Evolutionary conservation across 2,888 invertebrate genomes (phyloP), one percentile per base, ranked within the genome.

Genomic region (Netelia fuscicornis): DNA sequence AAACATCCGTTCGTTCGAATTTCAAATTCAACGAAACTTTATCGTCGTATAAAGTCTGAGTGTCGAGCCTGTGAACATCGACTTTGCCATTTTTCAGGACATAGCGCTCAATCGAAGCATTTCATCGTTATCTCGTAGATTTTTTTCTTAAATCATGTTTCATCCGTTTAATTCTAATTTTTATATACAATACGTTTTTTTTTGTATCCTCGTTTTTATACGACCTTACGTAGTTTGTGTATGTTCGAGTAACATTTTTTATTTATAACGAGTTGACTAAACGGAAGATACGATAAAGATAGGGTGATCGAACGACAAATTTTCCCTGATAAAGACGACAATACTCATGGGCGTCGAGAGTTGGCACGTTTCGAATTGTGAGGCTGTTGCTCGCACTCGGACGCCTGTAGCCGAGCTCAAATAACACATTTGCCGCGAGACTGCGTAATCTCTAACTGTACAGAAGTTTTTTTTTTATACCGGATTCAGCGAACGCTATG

Each of bases 1-100:
- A 44, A 60, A 58, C 67, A 77, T 77, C 48, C 11, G 6, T 42
- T 42, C 58, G 42, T 42, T 48, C 13, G 48, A 11, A 25, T 62
- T 37, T n/a, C 52, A 30, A 23, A 20, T 25, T 64, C 37, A 20
- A 2, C 30, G 44, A 60, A 42, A 37, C 11, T 17, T 20, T 20
- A 48, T 44, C 48, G 37, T 65, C 10, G 48, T 10, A 48, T 48
- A 48, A 62, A 84, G 37, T 37, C 37, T 37, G 37, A 37, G 37
- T n/a, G 48, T 80, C 78, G 62, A 81, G 62, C 30, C 48, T 62
- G 17, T 20, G 67, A 80, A 67, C 60, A 64, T 58, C 79, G 77
- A 85, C 75, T 25, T 75, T 78, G 81, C 81, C 81, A 81, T 85
- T 85, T 72, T 85, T 65, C 70, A 56, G 70, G 62, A 81, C 67